phyloP scores from a whole-genome alignment of 1,140 invertebrate genomes.

The Mamestra configurata region DNA sequence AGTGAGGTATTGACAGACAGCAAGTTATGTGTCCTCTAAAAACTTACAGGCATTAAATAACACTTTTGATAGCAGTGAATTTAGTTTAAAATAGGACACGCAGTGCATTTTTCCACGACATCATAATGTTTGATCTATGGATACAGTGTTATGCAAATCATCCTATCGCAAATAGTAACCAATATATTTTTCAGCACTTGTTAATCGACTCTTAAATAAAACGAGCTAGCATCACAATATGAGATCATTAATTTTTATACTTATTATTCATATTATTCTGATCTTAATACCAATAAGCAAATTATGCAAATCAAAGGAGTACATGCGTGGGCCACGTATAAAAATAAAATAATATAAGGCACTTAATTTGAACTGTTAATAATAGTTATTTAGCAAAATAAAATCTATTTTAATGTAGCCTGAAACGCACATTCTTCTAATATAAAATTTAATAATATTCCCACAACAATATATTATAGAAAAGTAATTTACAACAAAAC shows the following conservation, averaged over 20 bases:
- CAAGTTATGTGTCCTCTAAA: too few relatives aligned
- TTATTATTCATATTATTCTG: slow-evolving; percentile 18
- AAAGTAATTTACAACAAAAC: slow-evolving; percentile 16
- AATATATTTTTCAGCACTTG: slow-evolving; percentile 33
- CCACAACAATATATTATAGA: slow-evolving; percentile 9
- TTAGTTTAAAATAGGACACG: background rate
- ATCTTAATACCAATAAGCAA: slow-evolving; percentile 16
- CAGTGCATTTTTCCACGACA: background rate
- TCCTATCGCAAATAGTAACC: background rate
- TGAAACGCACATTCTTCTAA: background rate
- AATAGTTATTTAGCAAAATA: slow-evolving; percentile 27
- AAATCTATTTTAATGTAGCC: background rate
- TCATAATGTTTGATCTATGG: background rate
- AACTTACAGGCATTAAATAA: too few relatives aligned
- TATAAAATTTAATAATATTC: background rate
- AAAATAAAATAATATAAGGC: slow-evolving; percentile 10
- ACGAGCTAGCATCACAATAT: slow-evolving; percentile 43
- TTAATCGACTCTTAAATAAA: slow-evolving; percentile 35
- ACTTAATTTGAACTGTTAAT: slow-evolving; percentile 9
- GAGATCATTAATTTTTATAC: slow-evolving; percentile 41
- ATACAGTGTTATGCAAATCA: slow-evolving; percentile 28
- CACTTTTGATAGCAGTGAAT: too few relatives aligned
- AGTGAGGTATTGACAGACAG: too few relatives aligned
- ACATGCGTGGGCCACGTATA: slow-evolving; percentile 22
- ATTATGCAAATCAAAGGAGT: slow-evolving; percentile 23